Evolutionary conservation across 2,797 vertebrate species (phyloP), one percentile per base, ranked within the genome.

Genomic region (Myiothlypis chrysogaster): DNA sequence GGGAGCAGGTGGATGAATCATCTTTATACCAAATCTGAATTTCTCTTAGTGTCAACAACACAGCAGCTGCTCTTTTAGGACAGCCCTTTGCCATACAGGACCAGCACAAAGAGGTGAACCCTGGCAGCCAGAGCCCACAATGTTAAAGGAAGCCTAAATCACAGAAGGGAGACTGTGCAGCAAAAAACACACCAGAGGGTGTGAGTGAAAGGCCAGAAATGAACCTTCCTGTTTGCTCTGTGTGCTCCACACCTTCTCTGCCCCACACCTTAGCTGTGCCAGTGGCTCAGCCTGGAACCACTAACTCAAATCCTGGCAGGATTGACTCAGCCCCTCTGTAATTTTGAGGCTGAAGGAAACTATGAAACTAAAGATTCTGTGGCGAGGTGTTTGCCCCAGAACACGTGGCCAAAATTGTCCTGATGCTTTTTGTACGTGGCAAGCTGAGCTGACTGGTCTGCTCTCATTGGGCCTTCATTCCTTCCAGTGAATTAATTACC

Each of bases 201-300:
- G 55, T 63, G 90, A 83, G 25, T 30, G 76, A 37, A 80, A 46
- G 65, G 34, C 56, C 73, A 92, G 92, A 56, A 91, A 92, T 35
- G 82, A 89, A 72, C 59, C 34, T 43, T 90, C 41, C 69, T 95
- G 89, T 97, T 95, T 95, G 94, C 70, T 91, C 68, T 88, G 76
- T 52, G 47, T 60, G 85, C 63, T 91, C 94, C 66, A 91, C 89
- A 90, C 92, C 87, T 96, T 85, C 75, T 89, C 82, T 83, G 57
- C 39, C 60, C 46, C 64, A 44, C 71, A 84, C 41, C 63, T 76
- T 46, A 66, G 83, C 41, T 82, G 6, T 23, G 66, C 76, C 63
- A 61, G 57, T 37, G 61, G 63, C 32, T 83, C 53, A 89, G 92
- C 78, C 64, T 88, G 69, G 72, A 96, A 81, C 87, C 84, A 84